A percentile compares a stretch with the other conserved stretches of the same genome.
phyloP scores from a whole-genome alignment of 2,888 invertebrate genomes.

The Aplocera efformata region DNA sequence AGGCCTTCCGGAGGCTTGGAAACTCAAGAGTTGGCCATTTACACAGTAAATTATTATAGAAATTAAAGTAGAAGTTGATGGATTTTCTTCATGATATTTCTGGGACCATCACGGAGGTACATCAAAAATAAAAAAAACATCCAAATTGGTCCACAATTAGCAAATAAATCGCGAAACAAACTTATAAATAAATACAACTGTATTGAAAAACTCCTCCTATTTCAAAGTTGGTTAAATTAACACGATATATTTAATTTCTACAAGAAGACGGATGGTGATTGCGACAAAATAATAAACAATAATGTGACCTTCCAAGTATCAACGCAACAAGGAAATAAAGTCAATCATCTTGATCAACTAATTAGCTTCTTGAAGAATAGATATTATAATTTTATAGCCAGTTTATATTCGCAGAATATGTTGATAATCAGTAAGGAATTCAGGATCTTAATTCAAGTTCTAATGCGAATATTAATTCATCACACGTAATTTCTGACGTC shows the following conservation, averaged over 20 bases:
- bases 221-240: too few species aligned
- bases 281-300: conserved; percentile 22
- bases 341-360: conserved; percentile 13
- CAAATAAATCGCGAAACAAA: too few species aligned
- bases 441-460: conserved; percentile 35
- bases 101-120: too few species aligned
- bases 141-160: too few species aligned
- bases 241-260: conserved; percentile 12
- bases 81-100: too few species aligned
- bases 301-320: conserved; percentile 26
- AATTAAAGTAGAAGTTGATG: too few species aligned
- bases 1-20: too few species aligned
- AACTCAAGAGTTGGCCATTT: too few species aligned
- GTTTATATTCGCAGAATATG: conserved; percentile 29
- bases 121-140: too few species aligned
- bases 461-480: conserved; percentile 27
- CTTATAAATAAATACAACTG: too few species aligned
- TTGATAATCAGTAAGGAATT: conserved; percentile 38
- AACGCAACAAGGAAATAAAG: conserved; percentile 22
- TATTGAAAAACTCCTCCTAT: too few species aligned
- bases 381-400: conserved; percentile 14
- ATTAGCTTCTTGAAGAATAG: conserved; percentile 4
- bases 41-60: too few species aligned
- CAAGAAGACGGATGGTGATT: conserved; percentile 24
- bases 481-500: conserved; percentile 33